Conservation (phyloP, 1,140 invertebrate genomes). For the Homarus americanus region DNA sequence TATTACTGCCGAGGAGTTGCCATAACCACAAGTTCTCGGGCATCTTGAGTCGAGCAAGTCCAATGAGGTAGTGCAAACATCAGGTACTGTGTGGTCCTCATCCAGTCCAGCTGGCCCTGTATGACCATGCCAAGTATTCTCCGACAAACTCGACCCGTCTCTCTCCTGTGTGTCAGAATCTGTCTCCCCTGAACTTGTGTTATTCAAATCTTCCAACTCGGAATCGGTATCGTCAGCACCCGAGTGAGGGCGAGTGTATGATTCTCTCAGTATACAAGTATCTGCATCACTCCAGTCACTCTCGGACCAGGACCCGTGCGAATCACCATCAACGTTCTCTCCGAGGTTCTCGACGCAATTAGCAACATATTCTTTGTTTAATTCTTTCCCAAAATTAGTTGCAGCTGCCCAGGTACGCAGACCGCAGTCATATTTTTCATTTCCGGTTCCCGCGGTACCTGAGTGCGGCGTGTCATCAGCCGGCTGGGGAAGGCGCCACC, state of each 20-base stretch:
- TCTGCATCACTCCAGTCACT: conserved; percentile 56
- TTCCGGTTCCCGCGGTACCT: conserved; percentile 5
- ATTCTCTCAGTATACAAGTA: conserved; percentile 39
- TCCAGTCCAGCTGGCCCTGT: background rate
- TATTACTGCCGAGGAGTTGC: background rate
- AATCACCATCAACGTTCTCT: background rate
- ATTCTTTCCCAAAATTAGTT: background rate
- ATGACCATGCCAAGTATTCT: background rate
- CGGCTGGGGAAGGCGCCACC: background rate
- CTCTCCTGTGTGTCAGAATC: background rate
- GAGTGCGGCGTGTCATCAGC: background rate
- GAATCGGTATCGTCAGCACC: background rate
- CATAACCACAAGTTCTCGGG: background rate
- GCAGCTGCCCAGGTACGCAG: background rate
- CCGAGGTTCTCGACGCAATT: background rate
- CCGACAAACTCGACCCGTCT: background rate
- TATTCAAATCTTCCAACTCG: background rate
- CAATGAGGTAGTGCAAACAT: background rate
- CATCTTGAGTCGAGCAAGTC: background rate
- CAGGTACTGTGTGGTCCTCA: background rate
- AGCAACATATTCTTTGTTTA: background rate
- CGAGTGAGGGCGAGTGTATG: background rate
- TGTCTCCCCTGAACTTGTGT: background rate
- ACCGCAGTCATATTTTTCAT: background rate
- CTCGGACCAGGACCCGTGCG: conserved; percentile 1